A percentile compares a stretch with the other conserved stretches of the same genome.
Conservation (phyloP, 2,113 vertebrate genomes). For the Anser brachyrhynchus region DNA sequence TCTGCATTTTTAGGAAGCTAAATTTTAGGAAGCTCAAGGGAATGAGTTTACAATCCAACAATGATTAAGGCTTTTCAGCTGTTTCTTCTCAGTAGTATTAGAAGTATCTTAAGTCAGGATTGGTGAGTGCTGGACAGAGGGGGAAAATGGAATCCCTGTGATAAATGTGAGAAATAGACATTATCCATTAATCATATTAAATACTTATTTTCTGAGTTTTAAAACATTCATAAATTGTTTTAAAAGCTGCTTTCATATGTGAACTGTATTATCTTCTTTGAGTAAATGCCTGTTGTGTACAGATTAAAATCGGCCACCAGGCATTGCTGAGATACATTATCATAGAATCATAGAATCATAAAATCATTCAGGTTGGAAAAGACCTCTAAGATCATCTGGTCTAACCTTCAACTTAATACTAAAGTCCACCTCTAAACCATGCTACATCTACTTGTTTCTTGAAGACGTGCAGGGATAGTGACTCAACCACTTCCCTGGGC, state of each 20-base stretch:
- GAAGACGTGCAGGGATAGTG: no score
- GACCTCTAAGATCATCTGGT: no score
- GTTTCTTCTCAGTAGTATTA: background rate
- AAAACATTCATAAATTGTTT: background rate
- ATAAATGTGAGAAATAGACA: background rate
- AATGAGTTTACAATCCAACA: background rate
- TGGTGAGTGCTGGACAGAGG: background rate
- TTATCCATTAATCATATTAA: background rate
- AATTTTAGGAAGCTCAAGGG: background rate
- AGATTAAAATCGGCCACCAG: background rate
- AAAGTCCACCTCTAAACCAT: no score
- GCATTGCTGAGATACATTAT: background rate
- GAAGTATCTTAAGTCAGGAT: background rate
- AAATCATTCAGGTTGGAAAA: no score
- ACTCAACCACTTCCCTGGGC: no score
- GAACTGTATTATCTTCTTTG: background rate
- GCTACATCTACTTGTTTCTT: no score
- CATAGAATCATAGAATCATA: no score
- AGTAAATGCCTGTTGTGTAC: background rate
- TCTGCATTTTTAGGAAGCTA: background rate
- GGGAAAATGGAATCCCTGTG: background rate
- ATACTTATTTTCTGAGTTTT: background rate
- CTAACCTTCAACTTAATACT: no score
- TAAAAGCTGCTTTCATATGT: background rate
- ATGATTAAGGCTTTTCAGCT: background rate